Evolutionary conservation across 1,140 invertebrate genomes (phyloP).

Genomic region (Phenacoccus solenopsis): DNA sequence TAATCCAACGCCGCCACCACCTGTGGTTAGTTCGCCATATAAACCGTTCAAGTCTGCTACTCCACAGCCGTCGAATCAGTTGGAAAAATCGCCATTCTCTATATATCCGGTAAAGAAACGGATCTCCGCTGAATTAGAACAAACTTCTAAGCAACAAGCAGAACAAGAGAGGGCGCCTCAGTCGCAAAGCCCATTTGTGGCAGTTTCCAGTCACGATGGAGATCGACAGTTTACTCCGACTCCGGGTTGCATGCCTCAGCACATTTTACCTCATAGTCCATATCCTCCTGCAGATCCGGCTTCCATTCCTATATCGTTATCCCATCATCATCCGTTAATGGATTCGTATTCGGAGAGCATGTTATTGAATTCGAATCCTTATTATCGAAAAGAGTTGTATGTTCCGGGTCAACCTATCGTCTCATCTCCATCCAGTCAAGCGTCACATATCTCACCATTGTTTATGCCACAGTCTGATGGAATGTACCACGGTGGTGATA

Average conservation of each 20-base stretch:
- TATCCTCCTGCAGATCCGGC: background rate
- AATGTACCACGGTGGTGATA: slow-evolving; percentile 10
- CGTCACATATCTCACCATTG: background rate
- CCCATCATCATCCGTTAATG: background rate
- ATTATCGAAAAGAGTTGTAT: background rate
- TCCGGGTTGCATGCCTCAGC: slow-evolving; percentile 26
- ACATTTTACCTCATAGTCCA: background rate
- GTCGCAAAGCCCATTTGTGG: background rate
- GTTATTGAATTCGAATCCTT: background rate
- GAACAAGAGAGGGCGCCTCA: background rate
- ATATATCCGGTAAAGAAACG: slow-evolving; percentile 42
- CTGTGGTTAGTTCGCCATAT: background rate
- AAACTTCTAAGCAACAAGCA: slow-evolving; percentile 17
- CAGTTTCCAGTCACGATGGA: background rate
- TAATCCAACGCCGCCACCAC: background rate
- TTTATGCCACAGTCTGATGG: slow-evolving; percentile 21
- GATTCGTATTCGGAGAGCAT: background rate
- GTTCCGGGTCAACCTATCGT: background rate
- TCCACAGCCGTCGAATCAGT: background rate
- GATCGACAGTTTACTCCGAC: slow-evolving; percentile 26
- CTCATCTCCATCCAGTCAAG: background rate
- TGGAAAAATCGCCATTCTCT: slow-evolving; percentile 21
- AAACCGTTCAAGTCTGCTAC: background rate
- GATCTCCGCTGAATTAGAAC: slow-evolving; percentile 40
- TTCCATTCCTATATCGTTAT: background rate